These are phyloP conservation scores for Rugalucina vietnamica DNA, from an alignment of 2,888 invertebrate genomes.

Conservation along the genomic window DNA sequence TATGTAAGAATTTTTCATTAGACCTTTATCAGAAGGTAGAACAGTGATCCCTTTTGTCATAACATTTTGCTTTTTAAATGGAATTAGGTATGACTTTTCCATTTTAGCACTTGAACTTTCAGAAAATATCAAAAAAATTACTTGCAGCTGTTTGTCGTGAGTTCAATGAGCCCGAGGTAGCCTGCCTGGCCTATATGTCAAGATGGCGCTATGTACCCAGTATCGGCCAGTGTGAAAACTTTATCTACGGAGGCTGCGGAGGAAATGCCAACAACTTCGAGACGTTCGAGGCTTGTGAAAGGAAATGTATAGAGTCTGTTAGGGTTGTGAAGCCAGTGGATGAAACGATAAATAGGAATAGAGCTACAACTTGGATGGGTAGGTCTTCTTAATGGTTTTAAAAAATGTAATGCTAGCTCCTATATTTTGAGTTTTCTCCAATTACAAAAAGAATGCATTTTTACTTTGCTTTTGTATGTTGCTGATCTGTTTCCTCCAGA, in stretches of 20 bases:
- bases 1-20: too few species aligned
- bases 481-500: too few species aligned
- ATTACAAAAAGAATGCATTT: too few species aligned
- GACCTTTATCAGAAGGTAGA: too few species aligned
- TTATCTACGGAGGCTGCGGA: conserved; percentile 92
- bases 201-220: conserved; percentile 88
- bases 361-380: conserved; percentile 57
- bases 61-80: too few species aligned
- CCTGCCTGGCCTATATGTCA: conserved; percentile 61
- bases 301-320: conserved; percentile 53
- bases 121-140: too few species aligned
- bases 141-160: conserved; percentile 65
- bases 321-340: neutral
- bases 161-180: conserved; percentile 79
- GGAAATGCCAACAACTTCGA: conserved; percentile 91
- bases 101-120: too few species aligned
- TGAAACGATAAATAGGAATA: conserved; percentile 15
- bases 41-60: too few species aligned
- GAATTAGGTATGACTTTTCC: too few species aligned
- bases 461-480: too few species aligned
- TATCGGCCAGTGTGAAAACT: conserved; percentile 88
- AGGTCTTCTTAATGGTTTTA: neutral
- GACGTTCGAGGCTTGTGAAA: conserved; percentile 58
- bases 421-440: too few species aligned
- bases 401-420: too few species aligned